Conservation (phyloP, 2,797 vertebrate genomes). For the Leuciscus waleckii region DNA sequence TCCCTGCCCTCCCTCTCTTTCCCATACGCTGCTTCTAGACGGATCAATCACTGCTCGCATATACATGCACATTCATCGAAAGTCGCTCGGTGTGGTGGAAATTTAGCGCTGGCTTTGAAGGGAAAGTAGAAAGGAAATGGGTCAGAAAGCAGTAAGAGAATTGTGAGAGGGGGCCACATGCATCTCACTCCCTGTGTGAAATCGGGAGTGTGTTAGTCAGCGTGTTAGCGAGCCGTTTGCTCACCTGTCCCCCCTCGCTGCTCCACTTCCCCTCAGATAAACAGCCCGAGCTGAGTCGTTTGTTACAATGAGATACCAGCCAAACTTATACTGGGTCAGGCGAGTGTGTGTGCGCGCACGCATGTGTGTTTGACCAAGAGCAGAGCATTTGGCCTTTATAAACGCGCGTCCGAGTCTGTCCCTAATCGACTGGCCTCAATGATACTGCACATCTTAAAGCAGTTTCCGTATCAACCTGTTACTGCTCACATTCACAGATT, state of each 20-base stretch:
- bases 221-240: slow-evolving; percentile 31
- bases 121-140: slow-evolving; percentile 69
- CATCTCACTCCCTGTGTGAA: slow-evolving; percentile 21
- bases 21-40: slow-evolving; percentile 67
- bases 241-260: slow-evolving; percentile 65
- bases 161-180: slow-evolving; percentile 8
- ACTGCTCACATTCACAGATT: slow-evolving; percentile 55
- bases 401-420: slow-evolving; percentile 72
- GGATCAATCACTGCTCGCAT: slow-evolving; percentile 71
- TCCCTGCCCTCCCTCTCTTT: slow-evolving; percentile 59
- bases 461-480: slow-evolving; percentile 77
- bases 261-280: slow-evolving; percentile 79
- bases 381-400: slow-evolving; percentile 71
- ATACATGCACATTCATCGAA: slow-evolving; percentile 40
- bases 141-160: slow-evolving; percentile 74
- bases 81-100: slow-evolving; percentile 33
- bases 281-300: slow-evolving; percentile 32
- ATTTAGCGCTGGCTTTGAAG: slow-evolving; percentile 30
- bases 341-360: slow-evolving; percentile 11
- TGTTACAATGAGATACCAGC: slow-evolving; percentile 21
- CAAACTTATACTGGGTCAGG: slow-evolving; percentile 39
- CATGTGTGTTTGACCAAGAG: slow-evolving; percentile 58
- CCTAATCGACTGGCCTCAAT: slow-evolving; percentile 73
- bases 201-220: slow-evolving; percentile 45
- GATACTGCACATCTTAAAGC: slow-evolving; percentile 71